Evolutionary conservation across 2,113 vertebrate species (phyloP).

Genomic region (Cyprinodon tularosa): DNA sequence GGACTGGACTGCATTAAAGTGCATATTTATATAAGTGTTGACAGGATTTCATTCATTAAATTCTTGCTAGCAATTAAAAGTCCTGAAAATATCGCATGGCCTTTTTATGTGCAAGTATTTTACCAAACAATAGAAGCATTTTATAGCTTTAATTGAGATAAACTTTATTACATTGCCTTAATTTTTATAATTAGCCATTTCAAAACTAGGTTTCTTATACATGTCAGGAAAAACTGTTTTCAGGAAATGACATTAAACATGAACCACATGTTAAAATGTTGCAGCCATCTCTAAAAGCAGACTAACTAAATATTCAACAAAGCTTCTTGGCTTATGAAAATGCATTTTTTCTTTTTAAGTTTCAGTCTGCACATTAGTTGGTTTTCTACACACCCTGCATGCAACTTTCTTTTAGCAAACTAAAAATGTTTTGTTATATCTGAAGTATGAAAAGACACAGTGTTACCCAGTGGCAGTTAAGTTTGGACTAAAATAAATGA

Average conservation of each 20-base stretch:
- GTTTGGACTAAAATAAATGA: constrained; percentile 8
- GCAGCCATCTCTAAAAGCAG: constrained; percentile 19
- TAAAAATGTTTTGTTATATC: constrained; percentile 24
- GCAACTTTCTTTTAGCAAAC: constrained; percentile 53
- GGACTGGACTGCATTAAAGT: too few relatives aligned
- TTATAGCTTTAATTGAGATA: constrained; percentile 1
- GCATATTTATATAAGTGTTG: too few relatives aligned
- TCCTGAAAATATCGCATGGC: background rate
- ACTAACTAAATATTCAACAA: constrained; percentile 23
- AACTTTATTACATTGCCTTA: constrained; percentile 23
- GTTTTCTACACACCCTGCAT: constrained; percentile 69
- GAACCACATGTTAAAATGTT: constrained; percentile 16
- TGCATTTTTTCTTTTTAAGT: constrained; percentile 37
- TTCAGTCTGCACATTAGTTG: constrained; percentile 52
- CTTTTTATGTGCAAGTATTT: constrained; percentile 7
- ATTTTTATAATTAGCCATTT: constrained; percentile 35
- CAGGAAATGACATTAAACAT: constrained; percentile 25
- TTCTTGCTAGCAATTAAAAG: background rate
- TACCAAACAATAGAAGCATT: constrained; percentile 9
- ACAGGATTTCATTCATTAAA: background rate
- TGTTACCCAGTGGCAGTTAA: constrained; percentile 11
- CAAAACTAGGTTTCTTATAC: constrained; percentile 51
- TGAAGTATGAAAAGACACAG: constrained; percentile 45
- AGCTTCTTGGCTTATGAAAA: constrained; percentile 31
- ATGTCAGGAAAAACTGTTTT: constrained; percentile 32